These are phyloP conservation scores for Paedocypris micromegethes DNA, from an alignment of 2,797 vertebrate genomes.

Conservation along the genomic window DNA sequence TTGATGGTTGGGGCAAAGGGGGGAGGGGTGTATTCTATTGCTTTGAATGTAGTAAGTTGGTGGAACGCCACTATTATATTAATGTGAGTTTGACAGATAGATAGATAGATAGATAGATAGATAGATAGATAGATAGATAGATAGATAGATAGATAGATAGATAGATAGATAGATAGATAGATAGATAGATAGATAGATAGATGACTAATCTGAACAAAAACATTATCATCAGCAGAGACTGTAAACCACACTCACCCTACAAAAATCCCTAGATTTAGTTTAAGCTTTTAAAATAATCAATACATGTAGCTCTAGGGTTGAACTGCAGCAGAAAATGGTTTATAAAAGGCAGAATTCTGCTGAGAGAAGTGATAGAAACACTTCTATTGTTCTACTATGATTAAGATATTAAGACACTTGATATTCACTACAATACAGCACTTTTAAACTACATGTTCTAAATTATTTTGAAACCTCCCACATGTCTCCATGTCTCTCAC, in stretches of 20 bases:
- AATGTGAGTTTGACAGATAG: too few relatives aligned
- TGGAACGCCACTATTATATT: too few relatives aligned
- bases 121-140: too few relatives aligned
- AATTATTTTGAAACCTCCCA: neutral
- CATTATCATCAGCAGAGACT: slow-evolving; percentile 41
- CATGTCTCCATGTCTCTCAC: slow-evolving; percentile 8
- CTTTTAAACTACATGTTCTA: slow-evolving; percentile 2
- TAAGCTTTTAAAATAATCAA: slow-evolving; percentile 43
- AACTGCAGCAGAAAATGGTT: slow-evolving; percentile 34
- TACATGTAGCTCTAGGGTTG: slow-evolving; percentile 24
- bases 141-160: too few relatives aligned
- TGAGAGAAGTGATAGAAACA: slow-evolving; percentile 19
- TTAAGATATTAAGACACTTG: neutral
- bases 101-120: too few relatives aligned
- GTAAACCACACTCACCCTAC: slow-evolving; percentile 35
- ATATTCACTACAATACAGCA: neutral
- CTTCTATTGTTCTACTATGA: slow-evolving; percentile 19
- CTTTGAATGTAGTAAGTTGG: too few relatives aligned
- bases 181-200: slow-evolving; percentile 28
- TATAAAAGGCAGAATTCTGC: slow-evolving; percentile 27
- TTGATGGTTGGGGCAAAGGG: too few relatives aligned
- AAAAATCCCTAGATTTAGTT: slow-evolving; percentile 41
- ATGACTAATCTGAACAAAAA: slow-evolving; percentile 38
- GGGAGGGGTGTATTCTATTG: too few relatives aligned
- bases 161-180: neutral